These are phyloP conservation scores for Eretmochelys imbricata DNA, from an alignment of 2,113 vertebrate genomes.

Conservation along the genomic window DNA sequence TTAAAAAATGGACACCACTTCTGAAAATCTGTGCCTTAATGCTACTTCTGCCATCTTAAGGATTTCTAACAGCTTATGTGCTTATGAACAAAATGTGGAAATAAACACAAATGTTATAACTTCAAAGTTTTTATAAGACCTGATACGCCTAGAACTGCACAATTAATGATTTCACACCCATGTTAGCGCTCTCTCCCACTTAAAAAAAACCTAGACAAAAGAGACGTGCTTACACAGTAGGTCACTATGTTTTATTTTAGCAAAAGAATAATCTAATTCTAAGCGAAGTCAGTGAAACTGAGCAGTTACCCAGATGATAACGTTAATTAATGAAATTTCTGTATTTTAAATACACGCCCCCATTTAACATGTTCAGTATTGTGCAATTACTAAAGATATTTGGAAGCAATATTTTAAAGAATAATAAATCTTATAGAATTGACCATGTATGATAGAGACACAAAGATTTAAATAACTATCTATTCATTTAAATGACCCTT, in stretches of 20 bases:
- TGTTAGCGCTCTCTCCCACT: too few species aligned
- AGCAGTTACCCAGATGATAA: neutral
- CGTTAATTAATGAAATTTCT: neutral
- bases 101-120: neutral
- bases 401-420: neutral
- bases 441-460: neutral
- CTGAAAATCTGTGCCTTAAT: neutral
- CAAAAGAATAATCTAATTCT: neutral
- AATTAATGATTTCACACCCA: neutral
- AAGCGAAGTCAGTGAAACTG: fast-evolving
- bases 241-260: neutral
- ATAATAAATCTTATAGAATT: neutral
- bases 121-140: neutral
- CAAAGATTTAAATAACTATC: neutral
- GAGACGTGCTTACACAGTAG: neutral
- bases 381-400: neutral
- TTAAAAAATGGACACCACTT: neutral
- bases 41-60: neutral
- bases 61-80: neutral
- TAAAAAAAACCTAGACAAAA: neutral
- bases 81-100: neutral
- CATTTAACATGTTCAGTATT: neutral
- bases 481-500: neutral
- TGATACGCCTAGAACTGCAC: neutral
- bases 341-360: neutral